Conservation (phyloP, 2,888 invertebrate species). For the Chrysodeixis includens region DNA sequence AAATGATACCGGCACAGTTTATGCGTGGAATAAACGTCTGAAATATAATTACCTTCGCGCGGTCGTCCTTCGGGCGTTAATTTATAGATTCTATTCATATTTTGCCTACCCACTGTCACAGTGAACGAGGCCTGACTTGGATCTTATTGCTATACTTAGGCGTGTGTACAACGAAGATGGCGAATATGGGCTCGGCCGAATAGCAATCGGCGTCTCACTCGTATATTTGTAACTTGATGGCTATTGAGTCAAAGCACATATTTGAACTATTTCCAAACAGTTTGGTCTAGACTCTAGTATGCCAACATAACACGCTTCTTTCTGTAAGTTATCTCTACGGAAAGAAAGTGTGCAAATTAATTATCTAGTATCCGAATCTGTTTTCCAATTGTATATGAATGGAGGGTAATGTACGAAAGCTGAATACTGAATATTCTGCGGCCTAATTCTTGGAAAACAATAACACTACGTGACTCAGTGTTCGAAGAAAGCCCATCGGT, state of each 20-base stretch:
- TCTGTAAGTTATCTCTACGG: not conserved
- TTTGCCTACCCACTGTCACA: constrained; percentile 25
- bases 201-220: not conserved
- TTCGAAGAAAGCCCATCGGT: not conserved
- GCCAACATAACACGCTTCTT: not conserved
- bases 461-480: not conserved
- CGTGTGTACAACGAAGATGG: not conserved
- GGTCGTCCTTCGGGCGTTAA: constrained; percentile 31
- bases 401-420: not conserved
- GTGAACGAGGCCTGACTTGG: constrained; percentile 24
- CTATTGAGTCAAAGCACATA: not conserved
- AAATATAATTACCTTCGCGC: constrained; percentile 33
- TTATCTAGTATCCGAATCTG: not conserved
- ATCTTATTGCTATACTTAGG: constrained; percentile 10
- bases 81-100: constrained; percentile 44
- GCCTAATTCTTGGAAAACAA: not conserved
- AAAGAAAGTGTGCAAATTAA: not conserved
- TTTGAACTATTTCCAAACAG: constrained; percentile 12
- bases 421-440: constrained; percentile 1
- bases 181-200: not conserved
- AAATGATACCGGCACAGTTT: constrained; percentile 30
- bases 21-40: constrained; percentile 34
- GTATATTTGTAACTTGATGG: not conserved
- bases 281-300: constrained; percentile 7
- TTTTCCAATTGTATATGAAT: not conserved